phyloP scores from a whole-genome alignment of 2,797 vertebrate species.

The Melopsittacus undulatus region DNA sequence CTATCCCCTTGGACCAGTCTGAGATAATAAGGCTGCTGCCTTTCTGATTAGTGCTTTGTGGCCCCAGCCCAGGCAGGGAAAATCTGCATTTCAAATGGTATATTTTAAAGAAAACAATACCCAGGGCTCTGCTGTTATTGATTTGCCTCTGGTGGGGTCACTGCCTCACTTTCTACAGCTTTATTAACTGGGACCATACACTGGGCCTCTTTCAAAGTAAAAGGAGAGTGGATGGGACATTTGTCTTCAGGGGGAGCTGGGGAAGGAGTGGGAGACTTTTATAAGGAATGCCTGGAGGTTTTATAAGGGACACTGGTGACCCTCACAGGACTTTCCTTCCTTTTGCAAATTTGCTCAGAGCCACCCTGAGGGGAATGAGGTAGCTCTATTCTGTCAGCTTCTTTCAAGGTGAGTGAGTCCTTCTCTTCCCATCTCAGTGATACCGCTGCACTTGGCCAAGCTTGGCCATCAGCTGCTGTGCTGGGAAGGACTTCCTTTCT shows the following conservation, averaged over 20 bases:
- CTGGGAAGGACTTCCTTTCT: not conserved
- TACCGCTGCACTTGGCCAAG: fast-evolving
- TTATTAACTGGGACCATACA: conserved; percentile 57
- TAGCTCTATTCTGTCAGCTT: not conserved
- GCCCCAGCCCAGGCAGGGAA: conserved; percentile 26
- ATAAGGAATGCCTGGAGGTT: conserved; percentile 3
- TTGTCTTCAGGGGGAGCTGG: not conserved
- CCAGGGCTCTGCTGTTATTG: conserved; percentile 56
- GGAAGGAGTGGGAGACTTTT: conserved; percentile 16
- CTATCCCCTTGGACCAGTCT: conserved; percentile 17
- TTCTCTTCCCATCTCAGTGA: fast-evolving
- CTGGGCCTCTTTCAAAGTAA: conserved; percentile 37
- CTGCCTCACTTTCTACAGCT: conserved; percentile 57
- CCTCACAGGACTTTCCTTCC: not conserved
- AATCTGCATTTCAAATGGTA: conserved; percentile 70
- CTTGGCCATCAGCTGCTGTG: not conserved
- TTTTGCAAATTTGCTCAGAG: conserved; percentile 36
- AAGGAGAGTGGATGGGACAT: conserved; percentile 18
- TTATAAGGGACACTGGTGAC: not conserved
- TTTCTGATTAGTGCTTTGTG: conserved; percentile 57
- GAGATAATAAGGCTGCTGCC: conserved; percentile 47
- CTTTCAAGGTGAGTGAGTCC: conserved; percentile 13
- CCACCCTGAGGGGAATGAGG: not conserved
- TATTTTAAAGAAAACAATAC: conserved; percentile 65
- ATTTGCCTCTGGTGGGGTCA: conserved; percentile 64